Evolutionary conservation across 2,113 vertebrate species (phyloP).

Genomic region (Ailurus styani): DNA sequence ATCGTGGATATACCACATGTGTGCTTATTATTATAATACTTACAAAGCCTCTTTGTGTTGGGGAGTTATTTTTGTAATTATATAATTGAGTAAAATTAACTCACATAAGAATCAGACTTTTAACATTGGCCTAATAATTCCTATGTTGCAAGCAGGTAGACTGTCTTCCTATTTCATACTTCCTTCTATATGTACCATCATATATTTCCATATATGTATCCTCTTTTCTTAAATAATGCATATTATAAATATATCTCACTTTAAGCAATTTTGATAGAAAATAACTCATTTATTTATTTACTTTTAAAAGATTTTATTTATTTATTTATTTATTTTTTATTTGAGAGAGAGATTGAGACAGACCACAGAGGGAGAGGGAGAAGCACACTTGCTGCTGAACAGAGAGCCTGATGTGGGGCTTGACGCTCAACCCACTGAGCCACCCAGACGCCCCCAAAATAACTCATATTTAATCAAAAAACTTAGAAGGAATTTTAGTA

Average conservation of each 20-base stretch:
- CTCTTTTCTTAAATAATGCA: background rate
- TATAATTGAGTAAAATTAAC: background rate
- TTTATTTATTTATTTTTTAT: too few relatives aligned
- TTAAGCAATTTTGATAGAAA: conserved; percentile 7
- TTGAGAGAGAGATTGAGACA: background rate
- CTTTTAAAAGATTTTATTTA: background rate
- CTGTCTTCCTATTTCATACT: background rate
- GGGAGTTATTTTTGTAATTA: background rate
- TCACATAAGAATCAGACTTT: background rate
- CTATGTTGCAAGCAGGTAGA: background rate
- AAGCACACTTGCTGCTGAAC: background rate
- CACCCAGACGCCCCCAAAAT: background rate
- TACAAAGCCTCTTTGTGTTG: background rate
- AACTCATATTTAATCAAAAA: background rate
- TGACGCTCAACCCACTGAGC: background rate
- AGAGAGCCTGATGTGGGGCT: background rate
- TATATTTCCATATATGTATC: background rate
- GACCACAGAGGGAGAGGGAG: background rate
- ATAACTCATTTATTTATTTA: background rate
- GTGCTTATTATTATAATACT: background rate
- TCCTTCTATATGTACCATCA: background rate
- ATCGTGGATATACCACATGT: background rate
- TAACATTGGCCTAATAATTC: background rate
- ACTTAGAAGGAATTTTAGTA: background rate
- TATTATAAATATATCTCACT: conserved; percentile 32